Percentiles rank a stretch among this genome's conserved stretches.
These are phyloP conservation scores for Agrypnus murinus DNA, from an alignment of 2,888 invertebrate species.

Conservation along the genomic window DNA sequence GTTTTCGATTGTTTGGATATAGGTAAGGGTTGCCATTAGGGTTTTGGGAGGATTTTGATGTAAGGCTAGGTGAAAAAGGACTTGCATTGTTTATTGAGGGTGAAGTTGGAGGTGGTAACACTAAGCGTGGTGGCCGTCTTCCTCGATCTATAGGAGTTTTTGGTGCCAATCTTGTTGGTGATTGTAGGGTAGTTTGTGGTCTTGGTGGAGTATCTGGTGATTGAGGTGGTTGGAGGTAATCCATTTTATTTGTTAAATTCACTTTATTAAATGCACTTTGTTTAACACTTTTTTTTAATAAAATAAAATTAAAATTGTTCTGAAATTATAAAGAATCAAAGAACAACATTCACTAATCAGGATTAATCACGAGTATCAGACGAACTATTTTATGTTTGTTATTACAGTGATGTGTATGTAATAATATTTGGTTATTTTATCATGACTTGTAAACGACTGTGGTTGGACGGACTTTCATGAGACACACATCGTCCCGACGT, in stretches of 20 bases:
- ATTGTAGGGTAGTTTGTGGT: constrained; percentile 34
- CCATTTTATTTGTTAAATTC: constrained; percentile 11
- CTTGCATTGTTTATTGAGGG: constrained; percentile 18
- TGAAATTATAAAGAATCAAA: not conserved
- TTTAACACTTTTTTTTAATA: not conserved
- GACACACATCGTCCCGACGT: constrained; percentile 47
- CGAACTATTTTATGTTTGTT: not conserved
- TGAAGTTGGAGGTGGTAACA: constrained; percentile 27
- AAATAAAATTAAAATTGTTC: not conserved
- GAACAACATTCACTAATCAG: too few species aligned
- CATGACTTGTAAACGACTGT: constrained; percentile 41
- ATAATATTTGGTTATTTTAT: constrained; percentile 27
- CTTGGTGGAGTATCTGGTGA: constrained; percentile 38
- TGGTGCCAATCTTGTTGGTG: constrained; percentile 29
- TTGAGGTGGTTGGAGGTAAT: constrained; percentile 1
- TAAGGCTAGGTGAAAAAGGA: constrained; percentile 40
- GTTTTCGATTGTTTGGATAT: constrained; percentile 77
- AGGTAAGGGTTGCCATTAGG: constrained; percentile 60
- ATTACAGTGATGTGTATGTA: constrained; percentile 6
- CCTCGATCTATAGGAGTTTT: constrained; percentile 45
- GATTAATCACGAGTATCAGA: too few species aligned
- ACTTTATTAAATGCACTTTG: constrained; percentile 2
- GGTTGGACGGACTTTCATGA: constrained; percentile 46
- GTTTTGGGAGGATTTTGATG: constrained; percentile 29
- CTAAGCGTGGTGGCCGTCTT: constrained; percentile 43